Conservation (phyloP, 2,888 invertebrate genomes). For the Nematopogon swammerdamellus region DNA sequence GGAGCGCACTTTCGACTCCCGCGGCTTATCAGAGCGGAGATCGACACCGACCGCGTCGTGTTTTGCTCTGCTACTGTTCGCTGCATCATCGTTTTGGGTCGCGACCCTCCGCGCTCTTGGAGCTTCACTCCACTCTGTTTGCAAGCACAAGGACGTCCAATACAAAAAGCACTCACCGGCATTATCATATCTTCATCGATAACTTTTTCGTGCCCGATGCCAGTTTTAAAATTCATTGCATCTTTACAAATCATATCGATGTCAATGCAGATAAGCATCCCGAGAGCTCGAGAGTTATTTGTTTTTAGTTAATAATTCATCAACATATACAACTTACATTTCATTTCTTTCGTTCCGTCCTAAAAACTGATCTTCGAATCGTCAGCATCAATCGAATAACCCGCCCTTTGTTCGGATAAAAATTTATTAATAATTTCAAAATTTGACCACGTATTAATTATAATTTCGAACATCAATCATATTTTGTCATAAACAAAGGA, state of each 20-base stretch:
- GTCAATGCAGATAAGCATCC: too few species aligned
- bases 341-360: too few species aligned
- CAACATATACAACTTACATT: too few species aligned
- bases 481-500: slow-evolving; percentile 23
- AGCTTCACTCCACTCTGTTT: background rate
- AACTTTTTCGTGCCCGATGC: too few species aligned
- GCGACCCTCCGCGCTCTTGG: background rate
- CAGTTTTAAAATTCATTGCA: too few species aligned
- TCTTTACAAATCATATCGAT: too few species aligned
- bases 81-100: background rate
- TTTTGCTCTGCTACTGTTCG: background rate
- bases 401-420: background rate
- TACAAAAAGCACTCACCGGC: too few species aligned
- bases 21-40: background rate
- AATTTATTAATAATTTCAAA: background rate
- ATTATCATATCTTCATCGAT: too few species aligned
- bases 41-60: background rate
- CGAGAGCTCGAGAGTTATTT: too few species aligned
- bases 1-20: too few species aligned
- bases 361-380: background rate
- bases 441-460: slow-evolving; percentile 34
- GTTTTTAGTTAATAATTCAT: too few species aligned
- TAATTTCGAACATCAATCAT: slow-evolving; percentile 44
- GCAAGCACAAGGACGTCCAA: too few species aligned
- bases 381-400: background rate